Conservation (phyloP, 2,113 vertebrate species). For the Dipodomys spectabilis region DNA sequence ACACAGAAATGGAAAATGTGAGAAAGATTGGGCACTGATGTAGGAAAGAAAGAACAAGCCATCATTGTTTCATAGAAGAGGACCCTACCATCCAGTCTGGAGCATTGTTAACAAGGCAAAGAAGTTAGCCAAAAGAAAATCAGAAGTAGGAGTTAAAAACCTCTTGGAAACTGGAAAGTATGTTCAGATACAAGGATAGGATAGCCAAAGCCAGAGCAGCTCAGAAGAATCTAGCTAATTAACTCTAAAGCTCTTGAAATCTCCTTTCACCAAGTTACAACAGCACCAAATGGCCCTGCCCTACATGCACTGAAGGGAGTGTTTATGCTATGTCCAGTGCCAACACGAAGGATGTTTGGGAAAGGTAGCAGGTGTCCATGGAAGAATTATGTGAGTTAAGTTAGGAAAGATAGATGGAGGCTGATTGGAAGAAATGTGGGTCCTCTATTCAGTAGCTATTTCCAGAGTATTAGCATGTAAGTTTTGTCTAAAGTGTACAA, state of each 20-base stretch:
- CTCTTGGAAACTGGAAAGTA: background rate
- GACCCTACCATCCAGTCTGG: background rate
- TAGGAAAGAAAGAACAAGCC: background rate
- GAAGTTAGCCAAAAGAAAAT: background rate
- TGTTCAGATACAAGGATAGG: background rate
- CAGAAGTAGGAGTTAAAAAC: background rate
- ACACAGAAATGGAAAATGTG: background rate
- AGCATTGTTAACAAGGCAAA: background rate
- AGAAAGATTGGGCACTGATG: background rate
- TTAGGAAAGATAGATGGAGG: background rate
- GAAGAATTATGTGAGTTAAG: conserved; percentile 1
- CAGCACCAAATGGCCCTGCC: background rate
- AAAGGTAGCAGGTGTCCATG: background rate
- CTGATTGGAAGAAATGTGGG: background rate
- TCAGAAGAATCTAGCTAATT: conserved; percentile 8
- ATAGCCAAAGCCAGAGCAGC: background rate
- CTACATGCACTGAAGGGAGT: background rate
- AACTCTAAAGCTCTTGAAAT: background rate
- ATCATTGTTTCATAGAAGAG: background rate
- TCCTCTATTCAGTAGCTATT: background rate
- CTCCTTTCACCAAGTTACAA: conserved; percentile 27
- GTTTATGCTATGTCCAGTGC: background rate
- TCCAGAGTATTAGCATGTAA: background rate
- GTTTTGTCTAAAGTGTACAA: background rate
- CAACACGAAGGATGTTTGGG: background rate